Percentiles rank a stretch among this genome's conserved stretches.
phyloP scores from a whole-genome alignment of 1,140 invertebrate species.

The Helicoverpa zea region DNA sequence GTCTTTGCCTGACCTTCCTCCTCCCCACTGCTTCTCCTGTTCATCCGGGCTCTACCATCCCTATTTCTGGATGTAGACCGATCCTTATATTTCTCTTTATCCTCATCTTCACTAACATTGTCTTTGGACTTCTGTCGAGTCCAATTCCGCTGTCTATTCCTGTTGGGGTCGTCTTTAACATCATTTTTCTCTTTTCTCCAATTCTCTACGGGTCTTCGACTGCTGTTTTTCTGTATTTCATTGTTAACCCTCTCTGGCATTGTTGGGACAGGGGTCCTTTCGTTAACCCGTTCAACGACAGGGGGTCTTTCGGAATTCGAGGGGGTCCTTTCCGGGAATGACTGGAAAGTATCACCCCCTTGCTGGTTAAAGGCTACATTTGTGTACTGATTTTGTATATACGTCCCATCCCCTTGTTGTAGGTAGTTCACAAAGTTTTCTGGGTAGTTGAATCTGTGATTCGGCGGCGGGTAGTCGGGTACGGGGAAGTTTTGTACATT shows the following conservation, averaged over 20 bases:
- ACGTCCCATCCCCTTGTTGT: slow-evolving; percentile 79
- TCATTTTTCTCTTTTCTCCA: slow-evolving; percentile 77
- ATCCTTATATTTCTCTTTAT: slow-evolving; percentile 59
- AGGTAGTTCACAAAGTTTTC: slow-evolving; percentile 75
- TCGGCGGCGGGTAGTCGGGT: slow-evolving; percentile 71
- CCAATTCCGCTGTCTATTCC: slow-evolving; percentile 71
- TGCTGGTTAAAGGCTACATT: slow-evolving; percentile 66
- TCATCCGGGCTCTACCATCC: slow-evolving; percentile 60
- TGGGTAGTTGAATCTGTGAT: slow-evolving; percentile 63
- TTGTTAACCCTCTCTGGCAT: slow-evolving; percentile 71
- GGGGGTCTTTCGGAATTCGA: not conserved
- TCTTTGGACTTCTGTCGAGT: slow-evolving; percentile 72
- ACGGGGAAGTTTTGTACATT: slow-evolving; percentile 54
- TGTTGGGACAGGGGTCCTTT: not conserved
- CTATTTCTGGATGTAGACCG: slow-evolving; percentile 63
- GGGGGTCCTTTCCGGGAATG: slow-evolving; percentile 16
- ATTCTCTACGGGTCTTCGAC: slow-evolving; percentile 69
- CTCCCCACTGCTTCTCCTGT: slow-evolving; percentile 69
- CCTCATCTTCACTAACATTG: slow-evolving; percentile 71
- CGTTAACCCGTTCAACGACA: not conserved
- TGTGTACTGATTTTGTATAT: slow-evolving; percentile 73
- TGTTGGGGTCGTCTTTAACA: slow-evolving; percentile 71
- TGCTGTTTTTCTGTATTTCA: slow-evolving; percentile 72
- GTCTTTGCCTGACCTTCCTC: slow-evolving; percentile 57
- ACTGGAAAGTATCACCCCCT: slow-evolving; percentile 56